Conservation (phyloP, 2,113 vertebrate genomes). For the Cynoglossus semilaevis region DNA sequence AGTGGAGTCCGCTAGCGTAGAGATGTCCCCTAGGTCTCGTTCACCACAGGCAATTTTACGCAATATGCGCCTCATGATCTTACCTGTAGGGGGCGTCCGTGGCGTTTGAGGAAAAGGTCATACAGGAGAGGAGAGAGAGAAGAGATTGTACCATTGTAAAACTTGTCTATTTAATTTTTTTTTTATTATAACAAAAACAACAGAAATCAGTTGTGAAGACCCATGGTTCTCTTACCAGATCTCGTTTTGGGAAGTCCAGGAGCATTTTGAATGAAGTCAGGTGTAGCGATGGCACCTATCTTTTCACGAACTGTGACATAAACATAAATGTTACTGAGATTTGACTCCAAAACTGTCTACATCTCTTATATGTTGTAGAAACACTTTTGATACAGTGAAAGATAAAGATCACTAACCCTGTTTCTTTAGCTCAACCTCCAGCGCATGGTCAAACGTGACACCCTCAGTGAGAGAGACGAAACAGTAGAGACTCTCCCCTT, state of each 20-base stretch:
- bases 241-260: conserved; percentile 95
- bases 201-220: no score
- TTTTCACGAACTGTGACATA: conserved; percentile 87
- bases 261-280: conserved; percentile 94
- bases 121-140: neutral
- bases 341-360: neutral
- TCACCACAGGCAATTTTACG: conserved; percentile 91
- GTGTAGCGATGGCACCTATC: conserved; percentile 95
- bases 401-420: conserved; percentile 75
- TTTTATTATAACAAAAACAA: no score
- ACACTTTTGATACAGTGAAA: neutral
- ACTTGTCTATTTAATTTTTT: no score
- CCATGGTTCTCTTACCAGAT: conserved; percentile 78
- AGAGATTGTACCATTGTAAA: no score
- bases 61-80: conserved; percentile 93
- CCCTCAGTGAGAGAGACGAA: conserved; percentile 90
- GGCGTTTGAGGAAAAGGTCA: no score
- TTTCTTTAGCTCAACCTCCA: conserved; percentile 85
- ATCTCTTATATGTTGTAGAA: no score
- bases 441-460: conserved; percentile 72
- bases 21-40: conserved; percentile 87
- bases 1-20: conserved; percentile 87
- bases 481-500: conserved; percentile 96
- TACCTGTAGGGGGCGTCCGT: conserved; percentile 74
- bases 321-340: neutral